Evolutionary conservation across 2,113 vertebrate genomes (phyloP), one percentile per base, ranked within the genome.

Genomic region (Crotalus horridus): DNA sequence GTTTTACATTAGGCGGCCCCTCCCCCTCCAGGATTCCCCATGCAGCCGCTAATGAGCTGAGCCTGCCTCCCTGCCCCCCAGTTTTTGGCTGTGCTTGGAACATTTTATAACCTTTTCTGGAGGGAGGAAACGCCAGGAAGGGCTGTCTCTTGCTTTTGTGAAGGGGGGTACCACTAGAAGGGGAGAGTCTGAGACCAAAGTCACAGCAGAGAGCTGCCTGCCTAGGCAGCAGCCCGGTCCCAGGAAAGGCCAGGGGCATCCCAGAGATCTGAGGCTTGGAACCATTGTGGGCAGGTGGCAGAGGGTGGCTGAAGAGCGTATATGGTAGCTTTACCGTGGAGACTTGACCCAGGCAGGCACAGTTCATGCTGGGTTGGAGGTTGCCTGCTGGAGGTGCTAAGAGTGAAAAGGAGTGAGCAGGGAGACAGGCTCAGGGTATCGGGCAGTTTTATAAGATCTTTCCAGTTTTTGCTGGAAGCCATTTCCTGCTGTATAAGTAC

Each of bases 31-130:
- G 96, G 96, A 95, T 95, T 97, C 96, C 95, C 96, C 93, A 91
- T 96, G 96, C 96, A 96, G 95, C 96, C 56, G 96, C 95, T 97
- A 97, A 97, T 91, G 95, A 97, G 95, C 95, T 95, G 95, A 96
- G 96, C 91, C 56, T 61, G 48, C 91, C 69, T 48, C 4, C 43
- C 69, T 94, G 94, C 95, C 96, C 93, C 93, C 93, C 95, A 95
- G 95, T 91, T 95, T 94, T 96, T 94, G 95, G 96, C 96, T 96
- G 3, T 0, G 88, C 95, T 96, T 94, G 95, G 96, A 96, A 96
- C 95, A 93, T 96, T 97, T 97, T 97, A 97, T 95, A 96, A 95
- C 95, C 96, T 96, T 69, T 96, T 96, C 96, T 96, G 95, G 93
- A 95, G 94, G 94, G 96, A 97, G 97, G 97, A 97, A 97, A 97